These are phyloP conservation scores for Hermaeophaga mercurialis DNA, from an alignment of 2,888 invertebrate species.

Conservation along the genomic window DNA sequence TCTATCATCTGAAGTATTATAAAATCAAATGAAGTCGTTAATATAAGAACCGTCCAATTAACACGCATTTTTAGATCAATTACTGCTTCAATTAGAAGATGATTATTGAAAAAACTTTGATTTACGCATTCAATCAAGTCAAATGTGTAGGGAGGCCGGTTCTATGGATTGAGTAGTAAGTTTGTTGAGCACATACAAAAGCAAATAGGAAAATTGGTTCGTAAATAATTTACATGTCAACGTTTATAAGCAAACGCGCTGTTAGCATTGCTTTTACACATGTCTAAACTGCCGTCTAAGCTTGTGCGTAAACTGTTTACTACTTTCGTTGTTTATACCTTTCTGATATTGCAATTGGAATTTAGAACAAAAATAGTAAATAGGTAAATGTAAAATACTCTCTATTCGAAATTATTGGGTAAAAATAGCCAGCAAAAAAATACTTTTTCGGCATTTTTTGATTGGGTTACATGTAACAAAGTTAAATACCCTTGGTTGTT, in stretches of 20 bases:
- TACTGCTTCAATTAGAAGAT: conserved; percentile 33
- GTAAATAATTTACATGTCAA: conserved; percentile 52
- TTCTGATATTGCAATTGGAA: too few relatives aligned
- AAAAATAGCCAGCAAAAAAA: too few relatives aligned
- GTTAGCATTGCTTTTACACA: conserved; percentile 50
- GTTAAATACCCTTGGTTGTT: neutral
- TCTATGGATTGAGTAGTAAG: conserved; percentile 46
- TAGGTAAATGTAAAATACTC: too few relatives aligned
- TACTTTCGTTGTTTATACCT: conserved; percentile 12
- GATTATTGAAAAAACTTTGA: conserved; percentile 34
- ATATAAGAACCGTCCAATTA: conserved; percentile 17
- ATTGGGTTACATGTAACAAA: too few relatives aligned
- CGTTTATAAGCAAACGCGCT: conserved; percentile 53
- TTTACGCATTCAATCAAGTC: conserved; percentile 37
- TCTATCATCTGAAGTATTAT: conserved; percentile 23
- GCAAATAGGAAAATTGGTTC: conserved; percentile 47
- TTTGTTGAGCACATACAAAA: conserved; percentile 45
- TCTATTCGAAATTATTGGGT: too few relatives aligned
- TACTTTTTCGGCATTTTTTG: too few relatives aligned
- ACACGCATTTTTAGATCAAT: conserved; percentile 33
- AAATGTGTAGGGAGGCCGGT: conserved; percentile 38
- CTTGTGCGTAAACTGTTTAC: conserved; percentile 40
- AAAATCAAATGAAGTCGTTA: conserved; percentile 25
- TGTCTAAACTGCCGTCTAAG: conserved; percentile 46
- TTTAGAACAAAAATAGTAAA: too few relatives aligned